Base-by-base conservation (phyloP, 2,888 invertebrate genomes). In the Pollenia griseotomentosa region DNA sequence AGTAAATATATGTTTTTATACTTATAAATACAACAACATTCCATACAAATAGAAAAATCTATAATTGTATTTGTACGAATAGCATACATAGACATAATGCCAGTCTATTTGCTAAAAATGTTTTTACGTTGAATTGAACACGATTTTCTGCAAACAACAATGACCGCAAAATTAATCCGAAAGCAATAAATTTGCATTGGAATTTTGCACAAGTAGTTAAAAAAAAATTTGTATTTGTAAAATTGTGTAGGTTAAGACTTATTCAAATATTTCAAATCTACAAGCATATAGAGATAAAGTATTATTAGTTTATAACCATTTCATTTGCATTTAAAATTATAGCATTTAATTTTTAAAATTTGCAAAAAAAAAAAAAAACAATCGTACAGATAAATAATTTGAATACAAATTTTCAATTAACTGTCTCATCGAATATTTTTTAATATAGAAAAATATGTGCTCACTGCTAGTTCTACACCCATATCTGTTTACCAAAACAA, bases 101-200 rank as follows among this genome's bases (percentile, higher is more conserved):
- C 33, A 33, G 6, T 33, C 6, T 33, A 33, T 33, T 33, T 33
- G 5, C 10, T 33, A 5, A 7, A 48, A 57, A 78, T 14, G 14
- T 46, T 16, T 46, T 44, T 44, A 44, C 23, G 16, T 61, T 42
- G 55, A 33, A 59, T 59, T 46, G 46, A 55, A 46, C 16, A 48
- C 19, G 65, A 75, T 53, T 65, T 44, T n/a, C 19, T 53, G 63
- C 68, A 78, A 57, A 59, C 57, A 78, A 68, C 46, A 57, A 68
- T 48, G 78, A 78, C 66, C 68, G 16, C 48, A 78, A 59, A 68
- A 78, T 68, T 59, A 68, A 68, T 78, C n/a, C 16, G 14, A 68
- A 57, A 33, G 66, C 66, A 57, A 48, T 66, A 78, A 78, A 66
- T 78, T 78, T 57, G 16, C 55, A 66, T 66, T 78, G 66, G 23